Base-by-base conservation (phyloP, 30 jellyfish, hydroid and myxozoan species). In the Turritopsis dohrnii region DNA sequence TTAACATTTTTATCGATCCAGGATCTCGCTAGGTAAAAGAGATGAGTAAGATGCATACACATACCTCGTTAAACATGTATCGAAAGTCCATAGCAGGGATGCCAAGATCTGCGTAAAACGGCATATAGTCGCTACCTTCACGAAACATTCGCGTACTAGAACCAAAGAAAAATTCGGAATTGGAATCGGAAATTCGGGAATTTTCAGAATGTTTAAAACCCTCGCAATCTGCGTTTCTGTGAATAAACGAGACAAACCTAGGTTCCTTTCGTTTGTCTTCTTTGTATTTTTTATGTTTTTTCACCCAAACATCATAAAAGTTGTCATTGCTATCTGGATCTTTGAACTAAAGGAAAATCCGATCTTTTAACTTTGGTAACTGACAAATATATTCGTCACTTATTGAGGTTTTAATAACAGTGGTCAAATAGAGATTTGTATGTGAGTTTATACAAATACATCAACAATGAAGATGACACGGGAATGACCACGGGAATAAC, bases 51-150 rank as follows among this genome's bases (percentile, higher is more conserved):
- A 41, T 13, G 60, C 9, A 41, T 18, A 1, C 54, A 82, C 97
- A 84, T 76, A 89, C 99, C 17, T 95, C 69, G 81, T 89, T 89
- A 54, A 94, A 94, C 54, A 96, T 94, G 83, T 31, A 94, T 75
- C 99, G 81, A 76, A 89, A 89, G 81, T 94, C 99, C 97, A 94
- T 81, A n/a, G 99, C 89, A 0, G 97, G 96, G 18, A 94, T 89
- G 16, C 99, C 99, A 20, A 84, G 94, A 83, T 94, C 96, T 25
- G 95, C 99, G 53, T 90, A 94, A 79, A 94, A 94, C 21, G 99
- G 95, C 99, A 94, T 94, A 90, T 94, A 94, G 65, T 94, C 99
- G 73, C 99, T 94, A 8, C 99, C 99, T 53, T 87, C 90, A 53
- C 96, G 94, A 83, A 94, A 94, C 83, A 94, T 53, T 20, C 82